Evolutionary conservation across 2,797 vertebrate species (phyloP).

Genomic region (Silurus aristotelis): DNA sequence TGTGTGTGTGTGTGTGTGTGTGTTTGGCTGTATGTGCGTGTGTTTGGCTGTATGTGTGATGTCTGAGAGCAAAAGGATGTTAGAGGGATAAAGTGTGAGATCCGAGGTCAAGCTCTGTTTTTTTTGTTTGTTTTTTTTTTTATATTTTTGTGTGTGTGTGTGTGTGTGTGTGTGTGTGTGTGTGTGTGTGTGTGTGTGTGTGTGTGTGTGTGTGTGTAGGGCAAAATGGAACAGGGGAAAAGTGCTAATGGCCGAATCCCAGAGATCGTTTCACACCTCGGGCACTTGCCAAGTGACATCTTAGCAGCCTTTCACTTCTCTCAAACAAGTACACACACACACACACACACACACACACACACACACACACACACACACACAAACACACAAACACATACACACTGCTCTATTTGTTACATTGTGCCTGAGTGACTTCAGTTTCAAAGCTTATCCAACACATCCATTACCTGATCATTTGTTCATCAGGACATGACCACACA

Average conservation of each 20-base stretch:
- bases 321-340: background rate
- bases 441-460: background rate
- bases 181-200: conserved; percentile 15
- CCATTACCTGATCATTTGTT: conserved; percentile 10
- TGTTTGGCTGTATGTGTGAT: background rate
- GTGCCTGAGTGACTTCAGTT: background rate
- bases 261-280: conserved; percentile 65
- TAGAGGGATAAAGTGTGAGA: conserved; percentile 34
- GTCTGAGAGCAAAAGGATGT: conserved; percentile 14
- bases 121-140: background rate
- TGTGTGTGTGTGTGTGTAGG: conserved; percentile 35
- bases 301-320: conserved; percentile 60
- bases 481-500: background rate
- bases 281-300: conserved; percentile 59
- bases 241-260: conserved; percentile 62
- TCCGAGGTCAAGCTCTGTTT: conserved; percentile 28
- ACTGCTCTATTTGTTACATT: conserved; percentile 9
- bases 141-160: background rate
- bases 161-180: conserved; percentile 31
- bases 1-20: background rate
- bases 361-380: conserved; percentile 23
- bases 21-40: too few species aligned
- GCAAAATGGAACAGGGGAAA: conserved; percentile 25
- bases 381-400: background rate
- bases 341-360: conserved; percentile 7